Percentiles rank a stretch among this genome's conserved stretches.
phyloP scores from a whole-genome alignment of 2,888 invertebrate genomes.

The Limnephilus rhombicus region DNA sequence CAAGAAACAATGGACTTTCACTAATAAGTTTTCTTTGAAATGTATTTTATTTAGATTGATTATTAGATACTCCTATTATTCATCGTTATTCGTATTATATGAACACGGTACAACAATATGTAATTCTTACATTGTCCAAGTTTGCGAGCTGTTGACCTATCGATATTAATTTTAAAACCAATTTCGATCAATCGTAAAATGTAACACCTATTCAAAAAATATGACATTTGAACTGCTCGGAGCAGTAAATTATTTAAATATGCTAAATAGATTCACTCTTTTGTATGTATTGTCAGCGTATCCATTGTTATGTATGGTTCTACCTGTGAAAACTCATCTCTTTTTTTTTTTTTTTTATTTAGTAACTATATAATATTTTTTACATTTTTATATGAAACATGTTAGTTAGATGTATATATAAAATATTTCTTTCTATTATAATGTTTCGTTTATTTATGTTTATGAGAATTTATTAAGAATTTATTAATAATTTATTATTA shows the following conservation, averaged over 20 bases:
- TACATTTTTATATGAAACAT: too few species aligned
- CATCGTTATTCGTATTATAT: background rate
- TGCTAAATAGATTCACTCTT: background rate
- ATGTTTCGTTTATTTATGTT: background rate
- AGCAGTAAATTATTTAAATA: background rate
- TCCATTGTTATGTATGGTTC: background rate
- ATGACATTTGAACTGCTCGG: constrained; percentile 4
- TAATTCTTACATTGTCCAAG: background rate
- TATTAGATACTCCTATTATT: background rate
- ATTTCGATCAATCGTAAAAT: constrained; percentile 2
- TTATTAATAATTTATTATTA: too few species aligned
- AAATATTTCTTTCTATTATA: background rate
- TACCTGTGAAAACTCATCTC: background rate
- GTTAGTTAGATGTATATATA: too few species aligned
- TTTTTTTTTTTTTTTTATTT: too few species aligned
- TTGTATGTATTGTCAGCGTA: background rate
- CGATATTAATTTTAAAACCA: background rate
- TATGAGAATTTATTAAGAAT: too few species aligned
- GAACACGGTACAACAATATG: background rate
- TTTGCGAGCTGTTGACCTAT: constrained; percentile 5
- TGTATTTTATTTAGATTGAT: background rate
- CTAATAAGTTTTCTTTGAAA: background rate
- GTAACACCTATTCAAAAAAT: background rate
- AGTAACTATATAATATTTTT: too few species aligned
- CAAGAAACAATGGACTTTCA: constrained; percentile 14